Evolutionary conservation across 2,888 invertebrate genomes (phyloP), one percentile per base, ranked within the genome.

Genomic region (Cancer borealis): DNA sequence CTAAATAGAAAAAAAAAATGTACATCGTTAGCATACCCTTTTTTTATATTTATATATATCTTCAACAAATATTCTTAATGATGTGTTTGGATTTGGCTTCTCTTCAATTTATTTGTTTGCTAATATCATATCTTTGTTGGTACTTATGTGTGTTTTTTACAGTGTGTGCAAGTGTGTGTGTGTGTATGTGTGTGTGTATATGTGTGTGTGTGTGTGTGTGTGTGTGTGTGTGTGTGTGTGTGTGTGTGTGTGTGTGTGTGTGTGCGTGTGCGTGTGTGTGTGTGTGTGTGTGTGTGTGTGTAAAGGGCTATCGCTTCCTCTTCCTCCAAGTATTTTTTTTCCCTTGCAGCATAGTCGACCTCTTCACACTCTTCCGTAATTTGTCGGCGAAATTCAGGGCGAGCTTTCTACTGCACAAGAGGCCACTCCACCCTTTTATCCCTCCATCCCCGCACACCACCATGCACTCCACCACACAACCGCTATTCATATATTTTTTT

Each of bases 211-310:
- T 89, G 21, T 47, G n/a, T 89, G 49, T 89, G 49, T 89, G 49
- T 89, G 49, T 89, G 26, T 89, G 26, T 89, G n/a, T 89, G 49
- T 89, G 49, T 89, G 49, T 89, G 49, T 89, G 49, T 66, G 66
- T n/a, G n/a, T 66, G 66, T 66, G n/a, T 66, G n/a, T 66, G n/a
- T 66, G n/a, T 47, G 12, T 89, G 12, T 47, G 21, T 89, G 21
- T 47, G n/a, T 89, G 49, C 49, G 49, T 89, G 49, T 89, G 49
- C 49, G 26, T 89, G 26, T 89, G n/a, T 89, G 49, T 89, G 49
- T 89, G 49, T 89, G 49, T 89, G 89, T n/a, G 6, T n/a, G 89
- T n/a, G n/a, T 47, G 47, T n/a, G 60, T 60, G 60, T 60, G 30
- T 90, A 30, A n/a, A 21, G 5, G 5, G 12, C 4, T 46, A 14